Conservation (phyloP, 2,888 invertebrate species). For the Cenopis cana region DNA sequence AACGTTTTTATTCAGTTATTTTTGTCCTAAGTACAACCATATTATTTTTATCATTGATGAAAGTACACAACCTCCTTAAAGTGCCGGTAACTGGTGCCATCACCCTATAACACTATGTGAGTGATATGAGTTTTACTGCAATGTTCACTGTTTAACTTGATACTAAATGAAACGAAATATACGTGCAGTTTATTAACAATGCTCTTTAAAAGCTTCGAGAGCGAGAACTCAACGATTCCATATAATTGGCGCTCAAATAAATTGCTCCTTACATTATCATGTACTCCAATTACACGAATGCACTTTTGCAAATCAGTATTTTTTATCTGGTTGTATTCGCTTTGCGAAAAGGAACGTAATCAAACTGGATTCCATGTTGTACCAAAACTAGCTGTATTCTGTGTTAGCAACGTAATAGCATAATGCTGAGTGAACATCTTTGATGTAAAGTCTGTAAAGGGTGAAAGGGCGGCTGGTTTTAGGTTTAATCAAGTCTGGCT, state of each 20-base stretch:
- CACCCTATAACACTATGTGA: too few relatives aligned
- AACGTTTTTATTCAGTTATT: too few relatives aligned
- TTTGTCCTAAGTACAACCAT: too few relatives aligned
- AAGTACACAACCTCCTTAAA: too few relatives aligned
- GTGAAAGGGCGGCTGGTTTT: slow-evolving; percentile 24
- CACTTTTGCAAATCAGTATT: slow-evolving; percentile 9
- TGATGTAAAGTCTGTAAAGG: slow-evolving; percentile 18
- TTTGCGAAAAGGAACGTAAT: slow-evolving; percentile 15
- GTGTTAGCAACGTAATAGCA: slow-evolving; percentile 20
- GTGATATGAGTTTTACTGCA: not conserved
- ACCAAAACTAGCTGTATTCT: not conserved
- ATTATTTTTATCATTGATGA: too few relatives aligned
- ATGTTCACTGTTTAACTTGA: not conserved
- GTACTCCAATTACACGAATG: slow-evolving; percentile 29
- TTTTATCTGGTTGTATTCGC: slow-evolving; percentile 22
- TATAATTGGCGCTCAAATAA: slow-evolving; percentile 1
- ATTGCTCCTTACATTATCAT: slow-evolving; percentile 4
- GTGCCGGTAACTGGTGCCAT: too few relatives aligned
- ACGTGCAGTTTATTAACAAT: not conserved
- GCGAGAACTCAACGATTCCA: not conserved
- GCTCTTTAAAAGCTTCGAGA: not conserved
- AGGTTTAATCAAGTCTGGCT: slow-evolving; percentile 33
- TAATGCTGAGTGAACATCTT: slow-evolving; percentile 19
- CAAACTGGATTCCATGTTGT: not conserved
- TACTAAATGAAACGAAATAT: not conserved